Evolutionary conservation across 2,797 vertebrate genomes (phyloP).

Genomic region (Morelia viridis): DNA sequence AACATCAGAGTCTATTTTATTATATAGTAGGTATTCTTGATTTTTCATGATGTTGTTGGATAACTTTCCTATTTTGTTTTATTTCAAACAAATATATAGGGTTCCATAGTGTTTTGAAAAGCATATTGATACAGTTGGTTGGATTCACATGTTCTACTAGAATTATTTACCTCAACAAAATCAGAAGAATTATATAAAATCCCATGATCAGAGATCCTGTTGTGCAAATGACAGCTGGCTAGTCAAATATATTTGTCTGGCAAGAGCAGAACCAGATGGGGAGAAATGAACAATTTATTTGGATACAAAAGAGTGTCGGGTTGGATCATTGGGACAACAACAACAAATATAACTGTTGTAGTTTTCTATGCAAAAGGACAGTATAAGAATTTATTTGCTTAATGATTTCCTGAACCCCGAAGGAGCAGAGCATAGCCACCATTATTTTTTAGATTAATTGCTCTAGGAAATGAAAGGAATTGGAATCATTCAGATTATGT

Average conservation of each 20-base stretch:
- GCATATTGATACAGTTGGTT: neutral
- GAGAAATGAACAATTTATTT: neutral
- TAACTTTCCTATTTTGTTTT: neutral
- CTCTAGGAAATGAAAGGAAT: constrained; percentile 36
- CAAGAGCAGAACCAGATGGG: neutral
- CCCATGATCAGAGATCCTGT: neutral
- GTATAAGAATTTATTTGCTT: constrained; percentile 37
- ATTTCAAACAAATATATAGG: neutral
- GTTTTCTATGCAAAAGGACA: constrained; percentile 45
- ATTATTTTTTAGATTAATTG: constrained; percentile 50
- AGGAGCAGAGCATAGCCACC: constrained; percentile 12
- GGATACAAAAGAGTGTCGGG: constrained; percentile 22
- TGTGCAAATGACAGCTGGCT: neutral
- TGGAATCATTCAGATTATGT: constrained; percentile 29
- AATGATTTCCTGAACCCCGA: constrained; percentile 22
- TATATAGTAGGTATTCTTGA: neutral
- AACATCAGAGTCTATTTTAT: neutral
- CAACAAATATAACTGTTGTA: constrained; percentile 19
- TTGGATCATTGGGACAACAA: constrained; percentile 31
- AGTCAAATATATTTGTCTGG: constrained; percentile 6
- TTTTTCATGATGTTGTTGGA: neutral
- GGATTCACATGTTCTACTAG: neutral
- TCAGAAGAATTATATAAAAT: rapidly evolving
- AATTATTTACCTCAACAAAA: neutral
- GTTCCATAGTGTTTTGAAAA: neutral